These are phyloP conservation scores for Cyclargus thomasi DNA, from an alignment of 1,140 invertebrate genomes.

Conservation along the genomic window DNA sequence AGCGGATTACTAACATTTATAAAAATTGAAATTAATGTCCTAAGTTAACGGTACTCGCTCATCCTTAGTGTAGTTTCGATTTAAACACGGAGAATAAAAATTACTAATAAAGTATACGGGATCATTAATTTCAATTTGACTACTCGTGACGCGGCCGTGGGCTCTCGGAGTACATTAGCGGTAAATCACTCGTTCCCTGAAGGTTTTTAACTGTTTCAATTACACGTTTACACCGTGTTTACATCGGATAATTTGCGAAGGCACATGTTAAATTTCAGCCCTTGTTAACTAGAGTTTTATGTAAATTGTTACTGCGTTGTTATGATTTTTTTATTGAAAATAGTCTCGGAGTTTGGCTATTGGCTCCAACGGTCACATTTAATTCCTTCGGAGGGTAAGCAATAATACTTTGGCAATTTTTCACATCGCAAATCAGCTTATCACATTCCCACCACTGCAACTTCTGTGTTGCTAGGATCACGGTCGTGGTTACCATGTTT, in stretches of 20 bases:
- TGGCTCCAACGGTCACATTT: too few relatives aligned
- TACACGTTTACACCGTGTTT: conserved; percentile 26
- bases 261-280: background rate
- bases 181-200: conserved; percentile 48
- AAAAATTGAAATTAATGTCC: too few relatives aligned
- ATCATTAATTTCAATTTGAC: conserved; percentile 69
- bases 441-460: too few relatives aligned
- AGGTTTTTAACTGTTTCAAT: conserved; percentile 32
- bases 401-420: too few relatives aligned
- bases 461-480: too few relatives aligned
- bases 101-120: conserved; percentile 64
- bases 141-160: conserved; percentile 38
- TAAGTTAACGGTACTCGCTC: background rate
- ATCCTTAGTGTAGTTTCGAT: conserved; percentile 39
- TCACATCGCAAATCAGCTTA: too few relatives aligned
- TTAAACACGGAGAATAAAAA: conserved; percentile 56
- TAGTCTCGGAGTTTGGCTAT: too few relatives aligned
- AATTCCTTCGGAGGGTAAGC: too few relatives aligned
- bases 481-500: too few relatives aligned
- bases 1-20: too few relatives aligned
- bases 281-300: background rate
- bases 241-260: background rate
- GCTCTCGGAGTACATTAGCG: conserved; percentile 23
- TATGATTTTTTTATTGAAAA: background rate
- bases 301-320: background rate